phyloP scores from a whole-genome alignment of 2,113 vertebrate species.

The Apeltes quadracus region DNA sequence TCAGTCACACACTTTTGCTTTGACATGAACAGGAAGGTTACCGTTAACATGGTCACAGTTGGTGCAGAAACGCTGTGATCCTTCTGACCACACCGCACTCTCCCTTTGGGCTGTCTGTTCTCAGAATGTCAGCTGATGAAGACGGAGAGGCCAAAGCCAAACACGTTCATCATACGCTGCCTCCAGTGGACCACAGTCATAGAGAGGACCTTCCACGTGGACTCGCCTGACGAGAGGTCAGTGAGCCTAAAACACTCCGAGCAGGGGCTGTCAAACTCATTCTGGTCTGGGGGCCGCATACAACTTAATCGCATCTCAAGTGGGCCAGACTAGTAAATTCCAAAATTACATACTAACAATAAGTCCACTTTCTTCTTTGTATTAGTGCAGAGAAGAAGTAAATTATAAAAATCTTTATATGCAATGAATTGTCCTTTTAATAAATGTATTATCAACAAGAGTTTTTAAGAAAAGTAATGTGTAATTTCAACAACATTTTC shows the following conservation, averaged over 20 bases:
- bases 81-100: neutral
- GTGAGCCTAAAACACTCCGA: neutral
- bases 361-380: no score
- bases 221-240: constrained; percentile 94
- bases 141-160: constrained; percentile 97
- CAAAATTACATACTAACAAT: no score
- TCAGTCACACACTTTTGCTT: neutral
- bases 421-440: no score
- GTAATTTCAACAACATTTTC: no score
- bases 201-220: constrained; percentile 96
- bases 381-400: no score
- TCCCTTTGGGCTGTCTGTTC: constrained; percentile 23
- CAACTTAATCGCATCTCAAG: no score
- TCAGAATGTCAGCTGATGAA: constrained; percentile 98
- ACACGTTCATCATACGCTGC: constrained; percentile 98
- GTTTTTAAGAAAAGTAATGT: no score
- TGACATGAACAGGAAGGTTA: neutral
- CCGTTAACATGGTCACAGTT: neutral
- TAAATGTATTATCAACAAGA: no score
- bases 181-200: constrained; percentile 99
- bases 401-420: no score
- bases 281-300: no score
- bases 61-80: constrained; percentile 1
- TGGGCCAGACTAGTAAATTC: no score
- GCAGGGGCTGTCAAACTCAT: no score